These are phyloP conservation scores for Caenorhabditis sp. DNA, from an alignment of 2,888 invertebrate species.

Conservation along the genomic window DNA sequence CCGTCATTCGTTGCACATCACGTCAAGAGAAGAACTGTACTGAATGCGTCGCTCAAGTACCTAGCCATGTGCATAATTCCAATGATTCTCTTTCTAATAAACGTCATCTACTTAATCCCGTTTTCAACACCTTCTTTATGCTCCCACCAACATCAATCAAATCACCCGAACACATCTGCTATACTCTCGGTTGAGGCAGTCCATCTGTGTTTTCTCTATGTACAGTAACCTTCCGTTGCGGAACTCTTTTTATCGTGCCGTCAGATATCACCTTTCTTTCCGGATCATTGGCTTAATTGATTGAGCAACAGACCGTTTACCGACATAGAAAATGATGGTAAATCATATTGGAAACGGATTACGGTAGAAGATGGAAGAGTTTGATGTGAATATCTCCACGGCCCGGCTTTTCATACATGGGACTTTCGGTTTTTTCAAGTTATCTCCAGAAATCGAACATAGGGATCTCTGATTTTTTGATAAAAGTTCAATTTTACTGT, in stretches of 20 bases:
- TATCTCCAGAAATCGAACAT: too few species aligned
- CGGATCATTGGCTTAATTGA: not conserved
- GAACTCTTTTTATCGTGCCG: not conserved
- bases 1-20: slow-evolving; percentile 45
- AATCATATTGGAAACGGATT: too few species aligned
- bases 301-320: not conserved
- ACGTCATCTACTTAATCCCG: not conserved
- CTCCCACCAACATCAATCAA: slow-evolving; percentile 4
- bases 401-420: too few species aligned
- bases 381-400: too few species aligned
- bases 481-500: too few species aligned
- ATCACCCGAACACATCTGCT: not conserved
- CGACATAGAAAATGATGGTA: not conserved
- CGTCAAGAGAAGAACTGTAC: slow-evolving; percentile 38
- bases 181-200: not conserved
- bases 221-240: not conserved
- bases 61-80: slow-evolving; percentile 23
- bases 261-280: not conserved
- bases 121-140: not conserved
- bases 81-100: slow-evolving; percentile 18
- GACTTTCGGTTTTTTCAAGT: too few species aligned
- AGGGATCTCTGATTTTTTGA: too few species aligned
- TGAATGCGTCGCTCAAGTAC: not conserved
- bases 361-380: too few species aligned
- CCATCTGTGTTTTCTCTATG: not conserved